Conservation (phyloP, 2,888 invertebrate genomes). For the Sinelater perroti region DNA sequence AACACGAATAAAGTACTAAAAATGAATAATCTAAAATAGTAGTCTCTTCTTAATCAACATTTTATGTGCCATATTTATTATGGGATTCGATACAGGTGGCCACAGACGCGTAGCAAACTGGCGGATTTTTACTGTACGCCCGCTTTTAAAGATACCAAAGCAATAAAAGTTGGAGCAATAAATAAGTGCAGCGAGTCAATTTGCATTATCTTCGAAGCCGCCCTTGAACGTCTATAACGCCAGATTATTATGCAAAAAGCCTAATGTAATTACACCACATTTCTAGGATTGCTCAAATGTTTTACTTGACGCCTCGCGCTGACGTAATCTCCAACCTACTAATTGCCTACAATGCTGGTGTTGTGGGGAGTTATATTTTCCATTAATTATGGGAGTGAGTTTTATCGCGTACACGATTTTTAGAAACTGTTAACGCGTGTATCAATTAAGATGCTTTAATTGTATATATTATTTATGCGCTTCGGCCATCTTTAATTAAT, state of each 20-base stretch:
- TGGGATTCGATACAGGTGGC: no score
- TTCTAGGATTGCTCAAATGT: slow-evolving; percentile 11
- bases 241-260: slow-evolving; percentile 12
- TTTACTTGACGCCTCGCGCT: slow-evolving; percentile 10
- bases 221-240: slow-evolving; percentile 2
- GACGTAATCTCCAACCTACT: slow-evolving; percentile 6
- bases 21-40: no score
- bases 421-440: slow-evolving; percentile 5
- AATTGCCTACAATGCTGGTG: slow-evolving; percentile 10
- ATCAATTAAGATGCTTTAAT: slow-evolving; percentile 12
- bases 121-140: no score
- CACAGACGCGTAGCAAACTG: no score
- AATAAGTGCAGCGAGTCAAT: slow-evolving; percentile 7
- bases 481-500: slow-evolving; percentile 17
- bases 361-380: slow-evolving; percentile 3
- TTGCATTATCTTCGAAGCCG: slow-evolving; percentile 13
- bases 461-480: slow-evolving; percentile 21
- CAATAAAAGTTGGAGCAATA: not conserved
- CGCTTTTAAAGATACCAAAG: not conserved
- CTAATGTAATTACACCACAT: slow-evolving; percentile 1
- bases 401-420: slow-evolving; percentile 1
- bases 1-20: no score
- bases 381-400: slow-evolving; percentile 5
- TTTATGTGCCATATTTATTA: no score
- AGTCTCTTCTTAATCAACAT: no score